These are phyloP conservation scores for Spea multiplicata DNA, from an alignment of 2,113 vertebrate species.

Conservation along the genomic window DNA sequence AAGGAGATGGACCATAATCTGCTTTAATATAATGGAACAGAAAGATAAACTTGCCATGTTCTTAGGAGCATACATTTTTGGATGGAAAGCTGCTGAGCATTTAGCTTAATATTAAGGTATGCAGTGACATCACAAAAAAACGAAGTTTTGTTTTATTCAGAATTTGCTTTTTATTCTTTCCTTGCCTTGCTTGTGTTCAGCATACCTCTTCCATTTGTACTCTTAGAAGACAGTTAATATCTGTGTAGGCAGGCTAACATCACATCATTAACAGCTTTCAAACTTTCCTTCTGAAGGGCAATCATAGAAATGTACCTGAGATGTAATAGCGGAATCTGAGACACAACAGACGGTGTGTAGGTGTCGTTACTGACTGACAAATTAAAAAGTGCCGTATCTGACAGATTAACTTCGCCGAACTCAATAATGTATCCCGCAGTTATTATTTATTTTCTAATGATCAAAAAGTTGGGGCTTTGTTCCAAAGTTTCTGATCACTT, in stretches of 20 bases:
- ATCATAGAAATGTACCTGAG: slow-evolving; percentile 46
- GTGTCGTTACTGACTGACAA: slow-evolving; percentile 30
- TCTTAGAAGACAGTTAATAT: slow-evolving; percentile 28
- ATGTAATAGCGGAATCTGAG: slow-evolving; percentile 39
- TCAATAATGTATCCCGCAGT: background rate
- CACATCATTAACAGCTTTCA: slow-evolving; percentile 45
- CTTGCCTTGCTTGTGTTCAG: background rate
- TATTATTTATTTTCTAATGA: slow-evolving; percentile 39
- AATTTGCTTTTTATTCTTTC: background rate
- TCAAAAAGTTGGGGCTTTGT: slow-evolving; percentile 16
- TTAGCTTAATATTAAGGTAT: background rate
- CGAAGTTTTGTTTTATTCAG: background rate
- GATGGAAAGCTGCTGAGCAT: no score
- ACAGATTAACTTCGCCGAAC: slow-evolving; percentile 27
- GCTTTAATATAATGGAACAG: no score
- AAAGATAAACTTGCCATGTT: no score
- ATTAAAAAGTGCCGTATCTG: slow-evolving; percentile 20
- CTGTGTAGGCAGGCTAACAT: slow-evolving; percentile 46
- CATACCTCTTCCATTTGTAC: background rate
- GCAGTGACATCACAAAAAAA: background rate
- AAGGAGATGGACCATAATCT: no score
- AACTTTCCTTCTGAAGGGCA: slow-evolving; percentile 41
- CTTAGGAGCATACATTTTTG: no score
- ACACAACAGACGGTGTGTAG: slow-evolving; percentile 47
- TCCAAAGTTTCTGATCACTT: background rate